phyloP scores from a whole-genome alignment of 2,888 invertebrate species.

The Acanthacorydalis orientalis region DNA sequence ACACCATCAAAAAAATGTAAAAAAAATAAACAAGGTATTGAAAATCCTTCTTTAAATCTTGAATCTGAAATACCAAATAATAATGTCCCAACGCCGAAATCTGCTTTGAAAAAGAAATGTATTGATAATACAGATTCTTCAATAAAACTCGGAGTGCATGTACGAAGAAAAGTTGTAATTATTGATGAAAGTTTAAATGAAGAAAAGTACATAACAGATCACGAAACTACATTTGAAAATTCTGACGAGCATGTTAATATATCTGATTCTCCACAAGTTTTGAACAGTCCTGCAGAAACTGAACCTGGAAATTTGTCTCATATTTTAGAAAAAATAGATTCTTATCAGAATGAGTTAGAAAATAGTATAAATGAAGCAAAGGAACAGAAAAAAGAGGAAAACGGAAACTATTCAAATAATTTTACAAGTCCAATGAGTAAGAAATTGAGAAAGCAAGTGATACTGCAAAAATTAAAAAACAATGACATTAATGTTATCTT shows the following conservation, averaged over 20 bases:
- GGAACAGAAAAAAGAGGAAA: conserved; percentile 1
- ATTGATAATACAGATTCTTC: background rate
- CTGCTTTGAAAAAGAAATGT: background rate
- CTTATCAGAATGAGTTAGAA: conserved; percentile 23
- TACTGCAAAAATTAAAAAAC: no score
- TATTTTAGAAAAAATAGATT: conserved; percentile 15
- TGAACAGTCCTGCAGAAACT: background rate
- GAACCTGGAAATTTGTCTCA: conserved; percentile 12
- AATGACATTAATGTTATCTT: no score
- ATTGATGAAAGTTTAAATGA: background rate
- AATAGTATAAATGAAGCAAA: conserved; percentile 24
- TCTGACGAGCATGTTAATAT: background rate
- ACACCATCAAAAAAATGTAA: background rate
- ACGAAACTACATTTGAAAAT: background rate
- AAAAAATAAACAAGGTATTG: background rate
- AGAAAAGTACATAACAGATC: background rate
- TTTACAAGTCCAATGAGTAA: no score
- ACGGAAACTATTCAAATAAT: background rate
- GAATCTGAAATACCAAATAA: background rate
- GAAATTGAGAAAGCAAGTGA: no score
- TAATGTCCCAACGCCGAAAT: background rate
- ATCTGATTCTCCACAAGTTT: background rate
- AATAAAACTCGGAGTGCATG: background rate
- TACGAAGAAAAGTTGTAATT: background rate
- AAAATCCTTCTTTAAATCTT: background rate